phyloP scores from a whole-genome alignment of 1,140 invertebrate species.

The Papilio xuthus region DNA sequence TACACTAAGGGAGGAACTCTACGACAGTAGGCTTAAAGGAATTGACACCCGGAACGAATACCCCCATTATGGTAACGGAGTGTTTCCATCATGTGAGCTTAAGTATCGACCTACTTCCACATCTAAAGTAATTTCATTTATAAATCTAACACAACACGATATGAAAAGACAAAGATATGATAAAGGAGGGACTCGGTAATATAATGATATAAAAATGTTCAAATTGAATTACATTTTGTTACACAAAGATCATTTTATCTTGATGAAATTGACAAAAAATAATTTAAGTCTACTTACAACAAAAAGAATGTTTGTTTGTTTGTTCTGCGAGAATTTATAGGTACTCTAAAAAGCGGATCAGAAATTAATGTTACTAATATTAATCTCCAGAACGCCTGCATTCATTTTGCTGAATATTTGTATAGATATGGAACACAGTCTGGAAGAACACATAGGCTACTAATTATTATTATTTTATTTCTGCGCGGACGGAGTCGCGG shows the following conservation, averaged over 20 bases:
- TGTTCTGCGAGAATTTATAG: too few species aligned
- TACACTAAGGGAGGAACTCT: not conserved
- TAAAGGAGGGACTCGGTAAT: not conserved
- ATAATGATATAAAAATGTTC: not conserved
- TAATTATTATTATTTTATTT: too few species aligned
- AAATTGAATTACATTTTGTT: not conserved
- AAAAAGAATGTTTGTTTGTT: too few species aligned
- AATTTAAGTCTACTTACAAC: too few species aligned
- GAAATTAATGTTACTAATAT: too few species aligned
- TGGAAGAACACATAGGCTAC: too few species aligned
- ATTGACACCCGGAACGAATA: constrained; percentile 26
- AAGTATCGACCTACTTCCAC: constrained; percentile 14
- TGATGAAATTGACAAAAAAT: not conserved
- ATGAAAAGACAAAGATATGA: not conserved
- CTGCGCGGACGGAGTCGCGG: too few species aligned
- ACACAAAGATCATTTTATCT: not conserved
- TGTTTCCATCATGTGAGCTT: constrained; percentile 12
- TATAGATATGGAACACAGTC: too few species aligned
- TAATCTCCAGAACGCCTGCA: too few species aligned
- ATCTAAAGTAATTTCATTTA: not conserved
- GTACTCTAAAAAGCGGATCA: too few species aligned
- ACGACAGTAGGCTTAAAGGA: not conserved
- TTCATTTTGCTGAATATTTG: too few species aligned
- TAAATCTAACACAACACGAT: constrained; percentile 10
- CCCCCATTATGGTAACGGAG: not conserved